phyloP scores from a whole-genome alignment of 2,888 invertebrate genomes.

The Catocala fraxini region DNA sequence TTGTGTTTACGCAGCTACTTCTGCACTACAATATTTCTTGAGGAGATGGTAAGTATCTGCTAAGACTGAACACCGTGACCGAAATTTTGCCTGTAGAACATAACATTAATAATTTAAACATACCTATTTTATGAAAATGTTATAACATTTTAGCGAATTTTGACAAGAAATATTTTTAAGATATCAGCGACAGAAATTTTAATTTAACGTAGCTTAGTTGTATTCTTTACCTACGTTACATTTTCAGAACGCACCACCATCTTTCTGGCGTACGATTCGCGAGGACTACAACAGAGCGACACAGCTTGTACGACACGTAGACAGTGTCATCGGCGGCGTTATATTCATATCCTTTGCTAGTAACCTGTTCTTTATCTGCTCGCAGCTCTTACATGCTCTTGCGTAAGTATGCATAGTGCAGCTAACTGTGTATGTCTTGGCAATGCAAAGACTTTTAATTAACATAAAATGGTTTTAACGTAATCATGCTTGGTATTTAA shows the following conservation, averaged over 20 bases:
- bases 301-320: constrained; percentile 86
- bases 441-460: too few relatives aligned
- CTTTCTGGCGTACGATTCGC: constrained; percentile 75
- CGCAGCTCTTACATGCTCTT: constrained; percentile 90
- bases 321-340: constrained; percentile 88
- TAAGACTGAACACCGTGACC: not conserved
- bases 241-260: constrained; percentile 59
- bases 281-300: constrained; percentile 89
- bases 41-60: constrained; percentile 60
- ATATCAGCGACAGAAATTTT: too few relatives aligned
- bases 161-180: too few relatives aligned
- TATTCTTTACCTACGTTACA: not conserved
- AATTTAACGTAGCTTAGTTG: not conserved
- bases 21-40: constrained; percentile 10
- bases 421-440: too few relatives aligned
- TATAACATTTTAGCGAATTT: too few relatives aligned
- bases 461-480: too few relatives aligned
- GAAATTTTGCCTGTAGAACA: too few relatives aligned
- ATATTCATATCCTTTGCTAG: constrained; percentile 90
- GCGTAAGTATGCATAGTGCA: constrained; percentile 77
- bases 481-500: too few relatives aligned
- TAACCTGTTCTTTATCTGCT: constrained; percentile 91
- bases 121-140: too few relatives aligned
- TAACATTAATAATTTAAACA: too few relatives aligned
- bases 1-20: too few relatives aligned